Percentiles rank a stretch among this genome's conserved stretches.
Evolutionary conservation across 2,888 invertebrate genomes (phyloP).

Genomic region (Encarsia formosa): DNA sequence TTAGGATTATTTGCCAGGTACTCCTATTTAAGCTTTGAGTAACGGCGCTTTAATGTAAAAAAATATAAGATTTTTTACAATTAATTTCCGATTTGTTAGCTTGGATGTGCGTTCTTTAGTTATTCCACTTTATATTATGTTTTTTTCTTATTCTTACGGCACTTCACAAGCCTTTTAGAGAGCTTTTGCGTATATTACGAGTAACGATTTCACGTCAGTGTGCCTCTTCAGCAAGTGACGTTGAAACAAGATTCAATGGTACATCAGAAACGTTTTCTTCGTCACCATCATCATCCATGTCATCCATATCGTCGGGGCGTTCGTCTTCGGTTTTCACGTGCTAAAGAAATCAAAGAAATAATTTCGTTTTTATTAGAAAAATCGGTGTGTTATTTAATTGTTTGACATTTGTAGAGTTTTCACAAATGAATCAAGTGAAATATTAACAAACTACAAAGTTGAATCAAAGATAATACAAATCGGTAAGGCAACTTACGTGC

Average conservation of each 20-base stretch:
- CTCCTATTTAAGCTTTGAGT: too few relatives aligned
- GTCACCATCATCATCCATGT: conserved; percentile 49
- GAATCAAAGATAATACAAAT: neutral
- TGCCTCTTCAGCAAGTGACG: conserved; percentile 63
- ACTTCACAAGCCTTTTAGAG: conserved; percentile 11
- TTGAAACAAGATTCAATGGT: conserved; percentile 68
- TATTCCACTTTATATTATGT: too few relatives aligned
- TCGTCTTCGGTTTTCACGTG: conserved; percentile 44
- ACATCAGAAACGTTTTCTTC: conserved; percentile 59
- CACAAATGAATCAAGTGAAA: neutral
- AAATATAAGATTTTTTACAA: too few relatives aligned
- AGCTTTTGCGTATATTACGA: conserved; percentile 15
- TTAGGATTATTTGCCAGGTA: too few relatives aligned
- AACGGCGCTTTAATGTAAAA: too few relatives aligned
- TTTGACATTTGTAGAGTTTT: neutral
- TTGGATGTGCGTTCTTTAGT: too few relatives aligned
- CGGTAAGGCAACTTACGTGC: conserved; percentile 39
- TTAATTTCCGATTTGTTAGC: too few relatives aligned
- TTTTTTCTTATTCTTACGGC: too few relatives aligned
- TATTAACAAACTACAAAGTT: neutral
- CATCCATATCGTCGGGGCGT: conserved; percentile 39
- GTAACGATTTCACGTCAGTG: conserved; percentile 47
- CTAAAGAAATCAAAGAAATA: conserved; percentile 26
- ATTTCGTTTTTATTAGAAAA: neutral
- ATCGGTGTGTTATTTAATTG: neutral